A percentile compares a stretch with the other conserved stretches of the same genome.
Conservation (phyloP, 2,888 invertebrate species). For the Epinotia demarniana region DNA sequence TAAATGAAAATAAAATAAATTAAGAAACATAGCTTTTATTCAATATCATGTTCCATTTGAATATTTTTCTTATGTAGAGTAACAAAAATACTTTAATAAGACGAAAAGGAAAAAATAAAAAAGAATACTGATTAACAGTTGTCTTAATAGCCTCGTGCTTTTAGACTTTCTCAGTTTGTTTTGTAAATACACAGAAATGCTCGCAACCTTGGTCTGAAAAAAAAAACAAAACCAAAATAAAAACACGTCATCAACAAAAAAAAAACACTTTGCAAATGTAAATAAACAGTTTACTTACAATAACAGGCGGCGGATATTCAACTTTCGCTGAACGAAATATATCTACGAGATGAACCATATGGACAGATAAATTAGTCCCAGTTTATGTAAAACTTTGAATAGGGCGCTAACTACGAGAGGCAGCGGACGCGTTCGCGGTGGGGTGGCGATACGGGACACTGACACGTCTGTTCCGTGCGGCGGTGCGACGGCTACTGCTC, state of each 20-base stretch:
- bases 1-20: not conserved
- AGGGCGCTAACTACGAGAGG: constrained; percentile 61
- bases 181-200: constrained; percentile 50
- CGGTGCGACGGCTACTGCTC: constrained; percentile 74
- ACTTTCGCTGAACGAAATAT: constrained; percentile 91
- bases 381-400: constrained; percentile 68
- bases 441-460: constrained; percentile 61
- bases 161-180: not conserved
- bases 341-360: constrained; percentile 93
- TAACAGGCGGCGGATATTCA: constrained; percentile 89
- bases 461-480: constrained; percentile 67
- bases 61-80: not conserved
- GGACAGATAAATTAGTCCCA: constrained; percentile 84
- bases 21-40: not conserved
- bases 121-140: not conserved
- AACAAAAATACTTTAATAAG: not conserved
- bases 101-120: not conserved
- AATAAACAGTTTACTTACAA: constrained; percentile 86
- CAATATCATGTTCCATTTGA: not conserved
- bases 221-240: constrained; percentile 48
- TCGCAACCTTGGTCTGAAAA: constrained; percentile 50
- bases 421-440: constrained; percentile 65
- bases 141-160: not conserved
- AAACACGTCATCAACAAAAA: constrained; percentile 44
- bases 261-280: constrained; percentile 42